These are phyloP conservation scores for Melanophora roralis DNA, from an alignment of 2,888 invertebrate species.

Conservation along the genomic window DNA sequence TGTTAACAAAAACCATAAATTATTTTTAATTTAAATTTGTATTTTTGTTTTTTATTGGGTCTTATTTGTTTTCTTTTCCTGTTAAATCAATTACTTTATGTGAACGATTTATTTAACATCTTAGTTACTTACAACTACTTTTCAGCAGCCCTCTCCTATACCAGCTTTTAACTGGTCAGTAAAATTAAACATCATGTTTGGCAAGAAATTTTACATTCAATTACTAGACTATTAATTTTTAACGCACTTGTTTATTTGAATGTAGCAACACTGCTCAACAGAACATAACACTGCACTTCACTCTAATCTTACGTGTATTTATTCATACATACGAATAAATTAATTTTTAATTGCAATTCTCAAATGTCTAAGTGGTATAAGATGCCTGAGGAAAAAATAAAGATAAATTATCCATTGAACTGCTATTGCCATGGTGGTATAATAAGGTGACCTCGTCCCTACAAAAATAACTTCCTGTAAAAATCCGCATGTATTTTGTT, in stretches of 20 bases:
- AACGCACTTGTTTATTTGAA: constrained; percentile 55
- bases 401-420: constrained; percentile 12
- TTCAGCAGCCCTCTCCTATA: background rate
- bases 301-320: background rate
- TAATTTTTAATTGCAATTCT: constrained; percentile 45
- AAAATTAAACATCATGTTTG: constrained; percentile 60
- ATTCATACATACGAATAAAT: background rate
- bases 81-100: constrained; percentile 56
- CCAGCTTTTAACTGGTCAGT: background rate
- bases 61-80: constrained; percentile 10
- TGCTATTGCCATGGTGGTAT: too few relatives aligned
- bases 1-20: constrained; percentile 53
- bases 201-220: constrained; percentile 62
- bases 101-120: constrained; percentile 61
- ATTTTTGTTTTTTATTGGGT: background rate
- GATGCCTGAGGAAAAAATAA: constrained; percentile 32
- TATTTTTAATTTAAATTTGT: constrained; percentile 45
- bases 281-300: background rate
- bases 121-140: constrained; percentile 49
- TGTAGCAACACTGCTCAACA: background rate
- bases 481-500: too few relatives aligned
- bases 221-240: constrained; percentile 62
- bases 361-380: constrained; percentile 38
- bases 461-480: too few relatives aligned
- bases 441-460: too few relatives aligned